Percentiles rank a stretch among this genome's conserved stretches.
Conservation (phyloP, 2,113 vertebrate genomes). For the Brachyistius frenatus region DNA sequence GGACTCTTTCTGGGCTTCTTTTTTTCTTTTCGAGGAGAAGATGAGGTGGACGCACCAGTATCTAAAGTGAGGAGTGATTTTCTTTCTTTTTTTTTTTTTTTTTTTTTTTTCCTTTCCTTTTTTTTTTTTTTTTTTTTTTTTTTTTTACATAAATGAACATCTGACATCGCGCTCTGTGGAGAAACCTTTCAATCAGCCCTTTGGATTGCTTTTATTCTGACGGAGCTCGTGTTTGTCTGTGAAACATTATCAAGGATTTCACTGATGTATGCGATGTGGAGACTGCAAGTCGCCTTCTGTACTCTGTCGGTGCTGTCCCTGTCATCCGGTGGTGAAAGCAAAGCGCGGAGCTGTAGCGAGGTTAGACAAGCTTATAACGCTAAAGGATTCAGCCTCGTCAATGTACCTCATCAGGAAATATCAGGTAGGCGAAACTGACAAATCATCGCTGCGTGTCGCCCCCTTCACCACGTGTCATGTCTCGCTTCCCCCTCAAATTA, state of each 20-base stretch:
- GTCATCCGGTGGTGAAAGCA: constrained; percentile 85
- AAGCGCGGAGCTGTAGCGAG: constrained; percentile 92
- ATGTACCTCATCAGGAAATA: constrained; percentile 93
- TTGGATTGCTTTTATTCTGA: constrained; percentile 46
- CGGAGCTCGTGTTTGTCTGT: constrained; percentile 59
- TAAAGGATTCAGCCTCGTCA: constrained; percentile 92
- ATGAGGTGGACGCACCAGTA: constrained; percentile 71
- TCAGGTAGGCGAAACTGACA: constrained; percentile 85
- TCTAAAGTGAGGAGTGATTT: constrained; percentile 74
- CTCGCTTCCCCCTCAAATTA: neutral
- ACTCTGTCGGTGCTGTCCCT: constrained; percentile 82
- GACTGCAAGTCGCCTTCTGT: constrained; percentile 79
- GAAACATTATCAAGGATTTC: constrained; percentile 67
- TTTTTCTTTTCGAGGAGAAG: constrained; percentile 37
- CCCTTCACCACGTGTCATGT: constrained; percentile 45
- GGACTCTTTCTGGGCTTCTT: constrained; percentile 35
- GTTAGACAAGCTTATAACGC: constrained; percentile 92
- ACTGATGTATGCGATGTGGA: constrained; percentile 82
- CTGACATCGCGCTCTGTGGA: constrained; percentile 53
- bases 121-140: neutral
- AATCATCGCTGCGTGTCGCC: neutral
- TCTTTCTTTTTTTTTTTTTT: neutral
- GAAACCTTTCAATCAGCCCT: constrained; percentile 30
- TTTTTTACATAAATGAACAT: constrained; percentile 47
- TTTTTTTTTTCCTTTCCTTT: constrained; percentile 30